Percentiles rank a stretch among this genome's conserved stretches.
Conservation (phyloP, 1,140 invertebrate genomes). For the Venturia canescens region DNA sequence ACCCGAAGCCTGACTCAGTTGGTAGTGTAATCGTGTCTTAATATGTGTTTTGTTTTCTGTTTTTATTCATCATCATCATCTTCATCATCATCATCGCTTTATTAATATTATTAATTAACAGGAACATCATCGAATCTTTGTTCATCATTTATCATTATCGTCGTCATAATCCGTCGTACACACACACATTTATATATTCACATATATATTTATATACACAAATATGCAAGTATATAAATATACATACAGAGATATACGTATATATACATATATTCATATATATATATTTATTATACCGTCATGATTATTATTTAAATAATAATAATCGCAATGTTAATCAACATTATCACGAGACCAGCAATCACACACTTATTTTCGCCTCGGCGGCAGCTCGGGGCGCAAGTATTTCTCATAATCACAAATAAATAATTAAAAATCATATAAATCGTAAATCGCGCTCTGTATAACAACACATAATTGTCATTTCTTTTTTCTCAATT, state of each 20-base stretch:
- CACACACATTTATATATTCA: conserved; percentile 33
- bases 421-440: conserved; percentile 70
- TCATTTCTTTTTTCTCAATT: conserved; percentile 56
- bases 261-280: conserved; percentile 11
- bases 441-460: conserved; percentile 62
- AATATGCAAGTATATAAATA: neutral
- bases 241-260: too few relatives aligned
- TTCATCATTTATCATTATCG: conserved; percentile 65
- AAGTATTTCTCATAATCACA: conserved; percentile 61
- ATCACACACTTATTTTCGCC: neutral
- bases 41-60: conserved; percentile 23
- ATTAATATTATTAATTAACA: conserved; percentile 74
- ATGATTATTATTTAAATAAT: conserved; percentile 54
- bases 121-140: conserved; percentile 76
- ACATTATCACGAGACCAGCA: conserved; percentile 54
- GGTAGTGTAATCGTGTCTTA: conserved; percentile 54
- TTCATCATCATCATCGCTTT: conserved; percentile 54
- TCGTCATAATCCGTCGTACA: conserved; percentile 60
- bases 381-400: neutral
- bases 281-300: conserved; percentile 61
- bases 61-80: conserved; percentile 60
- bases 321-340: conserved; percentile 47
- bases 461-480: conserved; percentile 69
- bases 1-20: conserved; percentile 70
- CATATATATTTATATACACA: conserved; percentile 37